Percentiles rank a stretch among this genome's conserved stretches.
Conservation (phyloP, 2,888 invertebrate genomes). For the Opisthograptis luteolata region DNA sequence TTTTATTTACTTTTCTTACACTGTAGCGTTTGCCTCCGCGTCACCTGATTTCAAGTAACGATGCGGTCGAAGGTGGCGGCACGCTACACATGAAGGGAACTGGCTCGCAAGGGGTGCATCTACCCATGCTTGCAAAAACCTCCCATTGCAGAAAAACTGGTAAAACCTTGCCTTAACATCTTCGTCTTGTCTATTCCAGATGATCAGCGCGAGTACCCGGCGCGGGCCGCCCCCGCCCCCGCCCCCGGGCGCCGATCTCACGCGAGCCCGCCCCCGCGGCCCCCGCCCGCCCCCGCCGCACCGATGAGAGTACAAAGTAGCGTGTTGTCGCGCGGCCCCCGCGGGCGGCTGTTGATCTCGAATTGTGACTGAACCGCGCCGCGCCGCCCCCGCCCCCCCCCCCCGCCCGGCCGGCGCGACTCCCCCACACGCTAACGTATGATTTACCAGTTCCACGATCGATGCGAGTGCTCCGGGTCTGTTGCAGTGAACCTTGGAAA, state of each 20-base stretch:
- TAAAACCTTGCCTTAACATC: no score
- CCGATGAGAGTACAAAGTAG: constrained; percentile 33
- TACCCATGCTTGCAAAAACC: no score
- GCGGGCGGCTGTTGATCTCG: constrained; percentile 72
- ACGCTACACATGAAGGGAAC: no score
- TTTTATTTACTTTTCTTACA: no score
- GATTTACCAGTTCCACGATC: constrained; percentile 72
- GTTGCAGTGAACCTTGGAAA: no score
- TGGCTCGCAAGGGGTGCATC: no score
- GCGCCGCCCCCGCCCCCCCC: background rate
- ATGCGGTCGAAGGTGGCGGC: no score
- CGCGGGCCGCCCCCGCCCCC: constrained; percentile 61
- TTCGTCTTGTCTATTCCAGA: background rate
- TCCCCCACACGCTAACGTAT: constrained; percentile 72
- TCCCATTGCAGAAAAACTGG: no score
- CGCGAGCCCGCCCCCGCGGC: constrained; percentile 37
- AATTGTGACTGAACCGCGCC: constrained; percentile 41
- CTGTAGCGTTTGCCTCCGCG: no score
- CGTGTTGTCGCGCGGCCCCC: constrained; percentile 28
- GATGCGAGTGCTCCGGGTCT: no score
- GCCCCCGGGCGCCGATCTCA: constrained; percentile 73
- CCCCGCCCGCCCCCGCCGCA: constrained; percentile 22
- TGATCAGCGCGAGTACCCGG: constrained; percentile 52
- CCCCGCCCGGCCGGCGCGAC: constrained; percentile 47
- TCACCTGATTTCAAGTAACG: no score